Percentiles rank a stretch among this genome's conserved stretches.
Conservation (phyloP, 2,113 vertebrate species). For the Callipepla californica region DNA sequence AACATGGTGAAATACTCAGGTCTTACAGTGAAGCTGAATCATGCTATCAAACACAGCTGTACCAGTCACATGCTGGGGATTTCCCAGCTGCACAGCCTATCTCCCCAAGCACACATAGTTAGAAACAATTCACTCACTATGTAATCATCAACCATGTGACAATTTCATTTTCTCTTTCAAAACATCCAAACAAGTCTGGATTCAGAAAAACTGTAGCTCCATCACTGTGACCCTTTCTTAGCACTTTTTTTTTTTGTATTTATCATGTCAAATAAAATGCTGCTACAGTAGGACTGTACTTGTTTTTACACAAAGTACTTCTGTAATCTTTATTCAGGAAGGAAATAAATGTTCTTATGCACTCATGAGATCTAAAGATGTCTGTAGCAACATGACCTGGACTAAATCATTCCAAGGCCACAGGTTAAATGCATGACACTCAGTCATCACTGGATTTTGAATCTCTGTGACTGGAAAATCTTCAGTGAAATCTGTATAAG, state of each 20-base stretch:
- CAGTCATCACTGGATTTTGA: background rate
- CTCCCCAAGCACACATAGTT: conserved; percentile 34
- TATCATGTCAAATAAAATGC: background rate
- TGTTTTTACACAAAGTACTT: background rate
- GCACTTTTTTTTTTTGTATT: background rate
- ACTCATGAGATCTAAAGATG: background rate
- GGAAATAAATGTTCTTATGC: background rate
- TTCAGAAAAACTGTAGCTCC: background rate
- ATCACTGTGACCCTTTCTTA: background rate
- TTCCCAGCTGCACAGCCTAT: conserved; percentile 44
- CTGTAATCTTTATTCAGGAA: background rate
- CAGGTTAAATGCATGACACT: background rate
- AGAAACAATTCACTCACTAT: conserved; percentile 57
- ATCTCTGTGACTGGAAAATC: background rate
- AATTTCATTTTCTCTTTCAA: conserved; percentile 44
- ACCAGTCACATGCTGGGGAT: conserved; percentile 39
- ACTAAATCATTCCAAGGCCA: background rate
- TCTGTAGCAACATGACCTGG: background rate
- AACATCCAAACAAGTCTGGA: conserved; percentile 29
- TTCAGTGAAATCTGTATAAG: background rate
- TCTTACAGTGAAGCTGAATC: background rate
- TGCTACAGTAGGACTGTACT: background rate
- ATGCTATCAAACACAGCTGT: conserved; percentile 4
- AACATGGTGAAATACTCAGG: conserved; percentile 17
- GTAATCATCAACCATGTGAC: conserved; percentile 38